phyloP scores from a whole-genome alignment of 2,888 invertebrate species.

The Byasa hedistus region DNA sequence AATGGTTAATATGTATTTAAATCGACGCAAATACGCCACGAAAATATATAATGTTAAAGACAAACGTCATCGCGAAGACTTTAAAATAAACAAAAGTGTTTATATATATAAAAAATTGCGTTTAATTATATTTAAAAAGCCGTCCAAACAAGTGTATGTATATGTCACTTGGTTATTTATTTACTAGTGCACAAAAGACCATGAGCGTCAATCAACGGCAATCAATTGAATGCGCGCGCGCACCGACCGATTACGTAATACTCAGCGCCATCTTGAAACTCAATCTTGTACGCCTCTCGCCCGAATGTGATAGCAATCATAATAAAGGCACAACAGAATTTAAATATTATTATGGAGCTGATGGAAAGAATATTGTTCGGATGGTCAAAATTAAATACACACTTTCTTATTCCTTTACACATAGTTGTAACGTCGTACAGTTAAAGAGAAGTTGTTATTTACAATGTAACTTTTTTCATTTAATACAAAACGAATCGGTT shows the following conservation, averaged over 20 bases:
- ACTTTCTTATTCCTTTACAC: no score
- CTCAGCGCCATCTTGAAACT: conserved; percentile 27
- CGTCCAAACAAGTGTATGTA: neutral
- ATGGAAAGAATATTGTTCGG: neutral
- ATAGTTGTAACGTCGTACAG: no score
- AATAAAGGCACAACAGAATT: neutral
- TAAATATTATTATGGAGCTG: neutral
- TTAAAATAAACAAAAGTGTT: no score
- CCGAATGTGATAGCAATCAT: conserved; percentile 10
- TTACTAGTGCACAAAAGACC: conserved; percentile 51
- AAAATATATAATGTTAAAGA: no score
- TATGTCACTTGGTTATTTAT: conserved; percentile 23
- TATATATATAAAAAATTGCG: no score
- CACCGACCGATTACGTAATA: conserved; percentile 39
- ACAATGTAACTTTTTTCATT: no score
- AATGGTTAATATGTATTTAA: no score
- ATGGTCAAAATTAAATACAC: neutral
- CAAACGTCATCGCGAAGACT: no score
- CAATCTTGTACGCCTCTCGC: conserved; percentile 5
- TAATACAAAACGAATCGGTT: neutral
- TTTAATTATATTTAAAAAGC: neutral
- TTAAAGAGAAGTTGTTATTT: no score
- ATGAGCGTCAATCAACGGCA: conserved; percentile 60
- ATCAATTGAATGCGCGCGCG: conserved; percentile 57
- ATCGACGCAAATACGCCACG: no score